Evolutionary conservation across 2,888 invertebrate species (phyloP).

Genomic region (Xanthorhoe designata): DNA sequence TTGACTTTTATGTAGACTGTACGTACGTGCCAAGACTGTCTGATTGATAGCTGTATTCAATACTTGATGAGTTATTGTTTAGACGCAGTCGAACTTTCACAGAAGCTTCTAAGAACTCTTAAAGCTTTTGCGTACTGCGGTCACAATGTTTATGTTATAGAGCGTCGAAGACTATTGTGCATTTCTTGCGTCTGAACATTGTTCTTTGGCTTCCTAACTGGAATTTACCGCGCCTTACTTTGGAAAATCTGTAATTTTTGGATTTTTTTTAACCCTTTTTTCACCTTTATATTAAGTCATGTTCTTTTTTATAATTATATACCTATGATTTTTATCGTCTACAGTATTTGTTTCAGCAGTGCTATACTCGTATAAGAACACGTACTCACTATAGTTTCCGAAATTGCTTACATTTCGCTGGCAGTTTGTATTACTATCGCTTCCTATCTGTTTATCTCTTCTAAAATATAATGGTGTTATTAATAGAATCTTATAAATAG

Average conservation of each 20-base stretch:
- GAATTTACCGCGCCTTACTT: not conserved
- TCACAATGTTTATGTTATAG: not conserved
- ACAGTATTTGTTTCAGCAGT: not conserved
- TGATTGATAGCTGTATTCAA: constrained; percentile 23
- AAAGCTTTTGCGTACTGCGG: not conserved
- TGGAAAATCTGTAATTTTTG: not conserved
- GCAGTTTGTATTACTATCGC: constrained; percentile 3
- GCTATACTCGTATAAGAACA: not conserved
- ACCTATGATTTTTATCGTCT: too few relatives aligned
- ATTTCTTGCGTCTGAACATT: not conserved
- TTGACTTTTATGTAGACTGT: constrained; percentile 8
- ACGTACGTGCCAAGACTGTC: constrained; percentile 9
- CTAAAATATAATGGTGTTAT: constrained; percentile 11
- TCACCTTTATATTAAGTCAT: too few relatives aligned
- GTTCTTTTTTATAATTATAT: not conserved
- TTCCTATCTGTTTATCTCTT: not conserved
- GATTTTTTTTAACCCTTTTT: too few relatives aligned
- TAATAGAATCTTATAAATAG: constrained; percentile 21
- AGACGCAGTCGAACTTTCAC: constrained; percentile 19
- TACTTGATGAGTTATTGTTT: constrained; percentile 25
- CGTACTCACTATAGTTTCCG: not conserved
- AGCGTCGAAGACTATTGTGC: not conserved
- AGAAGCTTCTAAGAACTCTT: constrained; percentile 13
- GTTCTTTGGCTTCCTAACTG: not conserved
- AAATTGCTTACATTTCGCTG: not conserved